A percentile compares a stretch with the other conserved stretches of the same genome.
phyloP scores from a whole-genome alignment of 37 sponge, comb jelly and placozoan species.

The Halisarca cf. caerulea region DNA sequence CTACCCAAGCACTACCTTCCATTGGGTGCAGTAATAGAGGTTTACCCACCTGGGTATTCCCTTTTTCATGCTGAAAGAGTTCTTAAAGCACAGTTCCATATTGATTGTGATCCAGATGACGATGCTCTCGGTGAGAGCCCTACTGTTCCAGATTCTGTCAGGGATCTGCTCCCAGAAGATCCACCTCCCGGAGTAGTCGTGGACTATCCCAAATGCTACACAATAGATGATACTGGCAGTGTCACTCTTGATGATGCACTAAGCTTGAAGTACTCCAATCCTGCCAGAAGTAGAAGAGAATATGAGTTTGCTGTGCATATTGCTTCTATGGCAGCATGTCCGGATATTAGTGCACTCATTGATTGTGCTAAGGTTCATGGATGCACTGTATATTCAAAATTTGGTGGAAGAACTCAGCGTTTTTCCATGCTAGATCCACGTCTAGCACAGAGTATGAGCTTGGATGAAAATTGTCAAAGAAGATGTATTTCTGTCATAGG shows the following conservation, averaged over 20 bases:
- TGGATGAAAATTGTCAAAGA: not conserved
- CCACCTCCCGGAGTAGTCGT: not conserved
- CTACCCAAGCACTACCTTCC: conserved; percentile 32
- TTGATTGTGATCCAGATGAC: not conserved
- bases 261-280: conserved; percentile 10
- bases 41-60: conserved; percentile 33
- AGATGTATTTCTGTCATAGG: conserved; percentile 11
- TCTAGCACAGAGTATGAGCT: conserved; percentile 20
- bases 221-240: conserved; percentile 67
- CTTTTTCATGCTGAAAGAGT: conserved; percentile 50
- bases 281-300: not conserved
- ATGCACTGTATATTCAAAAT: conserved; percentile 38
- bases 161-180: not conserved
- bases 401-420: not conserved
- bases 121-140: not conserved
- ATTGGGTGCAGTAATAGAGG: conserved; percentile 52
- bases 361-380: conserved; percentile 14
- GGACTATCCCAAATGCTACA: conserved; percentile 26
- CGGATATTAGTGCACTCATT: not conserved
- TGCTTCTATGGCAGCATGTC: conserved; percentile 33
- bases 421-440: conserved; percentile 37
- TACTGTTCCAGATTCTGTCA: not conserved
- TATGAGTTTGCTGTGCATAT: conserved; percentile 71
- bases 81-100: conserved; percentile 26
- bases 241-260: conserved; percentile 74